Base-by-base conservation (phyloP, 2,888 invertebrate genomes). In the Cenopis cana region DNA sequence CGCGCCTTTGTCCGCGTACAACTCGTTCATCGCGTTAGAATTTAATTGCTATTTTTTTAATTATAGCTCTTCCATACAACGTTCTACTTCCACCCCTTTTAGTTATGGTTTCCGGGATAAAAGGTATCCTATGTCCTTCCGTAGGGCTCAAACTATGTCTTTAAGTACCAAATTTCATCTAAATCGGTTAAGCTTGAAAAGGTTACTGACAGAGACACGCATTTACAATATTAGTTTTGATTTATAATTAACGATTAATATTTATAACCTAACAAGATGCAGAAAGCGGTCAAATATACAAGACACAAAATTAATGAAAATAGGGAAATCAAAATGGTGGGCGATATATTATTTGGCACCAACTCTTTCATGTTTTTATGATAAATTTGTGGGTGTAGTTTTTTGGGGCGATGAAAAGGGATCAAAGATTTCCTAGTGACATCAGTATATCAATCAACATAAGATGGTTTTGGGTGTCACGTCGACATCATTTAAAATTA, bases 321-420 rank as follows among this genome's bases (percentile, higher is more conserved):
- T n/a, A 55, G 20, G 87, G 86, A 87, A 71, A 72, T 72, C 76
- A 75, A 77, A 76, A 76, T 72, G 76, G 79, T 77, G 76, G 78
- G 77, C 83, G 81, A 85, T 89, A 83, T 65, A 73, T 52, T 57
- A 82, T 77, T 78, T 81, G 86, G 87, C 89, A 89, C 88, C 88
- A 88, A 88, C 89, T 79, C 86, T 88, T 89, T 89, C 88, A 89
- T 88, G 88, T 89, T 78, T 77, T 85, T 83, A 86, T 87, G 86
- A 88, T 88, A 84, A 85, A 90, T 85, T 81, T 79, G 77, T 79
- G 78, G 78, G 81, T 79, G 74, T 76, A 78, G 75, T 76, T 76
- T 80, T n/a, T 83, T 79, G 79, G 83, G 75, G 83, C 81, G 85
- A 80, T 76, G 81, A 81, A 81, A 83, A 82, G 83, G 79, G 81